phyloP scores from a whole-genome alignment of 1,140 invertebrate genomes.

The Antheraea mylitta region DNA sequence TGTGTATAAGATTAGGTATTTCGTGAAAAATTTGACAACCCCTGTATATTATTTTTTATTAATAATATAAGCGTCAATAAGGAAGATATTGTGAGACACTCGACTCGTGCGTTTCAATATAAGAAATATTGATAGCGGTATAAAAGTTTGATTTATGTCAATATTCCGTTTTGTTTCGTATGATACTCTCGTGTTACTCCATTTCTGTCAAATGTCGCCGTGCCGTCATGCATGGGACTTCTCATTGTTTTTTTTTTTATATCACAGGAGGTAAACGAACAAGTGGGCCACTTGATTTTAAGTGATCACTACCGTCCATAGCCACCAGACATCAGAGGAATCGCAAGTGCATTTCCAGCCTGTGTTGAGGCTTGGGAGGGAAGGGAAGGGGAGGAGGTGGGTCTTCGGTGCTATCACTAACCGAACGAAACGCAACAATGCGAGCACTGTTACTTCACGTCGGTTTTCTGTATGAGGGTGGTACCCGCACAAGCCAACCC shows the following conservation, averaged over 20 bases:
- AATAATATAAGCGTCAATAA: conserved; percentile 3
- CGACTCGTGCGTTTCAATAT: conserved; percentile 11
- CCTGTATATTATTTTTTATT: background rate
- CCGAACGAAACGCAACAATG: no score
- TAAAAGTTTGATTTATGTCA: conserved; percentile 68
- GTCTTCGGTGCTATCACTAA: no score
- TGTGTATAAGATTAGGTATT: background rate
- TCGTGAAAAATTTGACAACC: background rate
- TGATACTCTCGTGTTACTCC: conserved; percentile 45
- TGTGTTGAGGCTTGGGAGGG: no score
- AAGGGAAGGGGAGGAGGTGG: no score
- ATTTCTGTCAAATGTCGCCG: conserved; percentile 52
- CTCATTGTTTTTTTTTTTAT: background rate
- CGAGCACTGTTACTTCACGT: no score
- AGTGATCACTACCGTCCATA: no score
- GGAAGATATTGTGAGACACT: conserved; percentile 35
- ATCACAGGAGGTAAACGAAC: background rate
- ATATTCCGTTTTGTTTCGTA: conserved; percentile 62
- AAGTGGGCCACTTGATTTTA: no score
- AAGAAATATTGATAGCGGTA: conserved; percentile 28
- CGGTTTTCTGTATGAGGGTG: no score
- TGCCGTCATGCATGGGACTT: conserved; percentile 34
- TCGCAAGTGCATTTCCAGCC: no score
- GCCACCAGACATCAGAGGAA: no score
- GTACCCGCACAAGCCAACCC: no score